Percentiles rank a stretch among this genome's conserved stretches.
Conservation (phyloP, 2,113 vertebrate species). For the Bombycilla garrulus region DNA sequence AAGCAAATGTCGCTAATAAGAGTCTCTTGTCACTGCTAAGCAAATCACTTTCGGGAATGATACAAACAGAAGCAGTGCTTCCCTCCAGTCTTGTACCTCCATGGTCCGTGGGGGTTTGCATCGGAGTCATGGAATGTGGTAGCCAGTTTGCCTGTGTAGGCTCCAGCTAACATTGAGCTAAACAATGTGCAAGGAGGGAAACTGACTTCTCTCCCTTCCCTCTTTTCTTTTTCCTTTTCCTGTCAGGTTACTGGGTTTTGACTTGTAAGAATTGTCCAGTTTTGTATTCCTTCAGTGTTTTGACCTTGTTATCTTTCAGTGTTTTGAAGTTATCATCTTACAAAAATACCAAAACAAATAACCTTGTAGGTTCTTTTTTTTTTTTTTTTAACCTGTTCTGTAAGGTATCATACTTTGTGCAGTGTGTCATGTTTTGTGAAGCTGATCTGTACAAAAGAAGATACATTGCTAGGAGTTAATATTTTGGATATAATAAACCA, state of each 20-base stretch:
- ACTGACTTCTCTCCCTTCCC: neutral
- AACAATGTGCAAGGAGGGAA: neutral
- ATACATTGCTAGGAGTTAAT: neutral
- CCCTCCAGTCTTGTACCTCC: neutral
- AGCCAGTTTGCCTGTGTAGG: neutral
- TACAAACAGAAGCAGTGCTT: neutral
- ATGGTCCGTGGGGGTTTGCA: accelerated
- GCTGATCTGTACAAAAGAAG: neutral
- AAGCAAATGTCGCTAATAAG: neutral
- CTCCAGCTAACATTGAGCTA: neutral
- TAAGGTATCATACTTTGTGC: neutral
- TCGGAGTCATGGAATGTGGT: neutral
- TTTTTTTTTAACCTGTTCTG: neutral
- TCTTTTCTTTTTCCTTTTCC: neutral
- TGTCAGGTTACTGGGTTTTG: neutral
- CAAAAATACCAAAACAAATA: neutral
- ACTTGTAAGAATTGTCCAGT: neutral
- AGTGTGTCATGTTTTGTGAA: neutral
- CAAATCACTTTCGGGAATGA: neutral
- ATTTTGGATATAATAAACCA: neutral
- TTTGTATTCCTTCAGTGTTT: neutral
- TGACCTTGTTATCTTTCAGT: neutral
- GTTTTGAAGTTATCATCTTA: neutral
- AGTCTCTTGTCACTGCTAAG: neutral
- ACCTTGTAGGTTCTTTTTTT: neutral